Evolutionary conservation across 2,113 vertebrate genomes (phyloP).

Genomic region (Protomyctophum bolini): DNA sequence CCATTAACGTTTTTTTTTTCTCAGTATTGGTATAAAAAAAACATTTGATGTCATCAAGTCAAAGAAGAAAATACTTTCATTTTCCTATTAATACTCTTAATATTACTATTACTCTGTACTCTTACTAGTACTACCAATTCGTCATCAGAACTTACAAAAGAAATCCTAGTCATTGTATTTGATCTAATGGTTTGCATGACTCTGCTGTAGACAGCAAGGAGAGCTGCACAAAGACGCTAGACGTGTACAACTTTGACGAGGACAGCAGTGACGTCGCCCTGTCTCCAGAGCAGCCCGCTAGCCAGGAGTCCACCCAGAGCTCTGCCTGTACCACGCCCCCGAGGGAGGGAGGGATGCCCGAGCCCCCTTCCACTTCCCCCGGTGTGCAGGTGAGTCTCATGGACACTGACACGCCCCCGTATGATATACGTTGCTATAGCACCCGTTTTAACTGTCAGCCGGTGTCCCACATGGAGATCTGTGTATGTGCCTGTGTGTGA

Average conservation of each 20-base stretch:
- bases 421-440: no score
- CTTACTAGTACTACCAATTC: no score
- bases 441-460: no score
- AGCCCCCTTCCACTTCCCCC: constrained; percentile 76
- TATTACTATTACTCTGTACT: no score
- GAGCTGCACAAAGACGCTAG: constrained; percentile 76
- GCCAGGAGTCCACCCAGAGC: constrained; percentile 85
- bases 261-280: constrained; percentile 89
- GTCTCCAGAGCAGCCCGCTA: constrained; percentile 87
- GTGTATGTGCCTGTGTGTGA: no score
- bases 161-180: no score
- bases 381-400: constrained; percentile 47
- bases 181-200: no score
- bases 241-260: constrained; percentile 89
- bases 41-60: no score
- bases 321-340: constrained; percentile 81
- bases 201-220: constrained; percentile 75
- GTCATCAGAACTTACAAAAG: no score
- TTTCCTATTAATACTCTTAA: neutral
- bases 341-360: constrained; percentile 80
- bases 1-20: neutral
- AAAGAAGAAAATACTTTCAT: no score
- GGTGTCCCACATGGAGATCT: no score
- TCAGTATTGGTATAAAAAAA: no score
- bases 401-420: neutral